A percentile compares a stretch with the other conserved stretches of the same genome.
Conservation (phyloP, 1,140 invertebrate genomes). For the Drosophila pseudoananassae region DNA sequence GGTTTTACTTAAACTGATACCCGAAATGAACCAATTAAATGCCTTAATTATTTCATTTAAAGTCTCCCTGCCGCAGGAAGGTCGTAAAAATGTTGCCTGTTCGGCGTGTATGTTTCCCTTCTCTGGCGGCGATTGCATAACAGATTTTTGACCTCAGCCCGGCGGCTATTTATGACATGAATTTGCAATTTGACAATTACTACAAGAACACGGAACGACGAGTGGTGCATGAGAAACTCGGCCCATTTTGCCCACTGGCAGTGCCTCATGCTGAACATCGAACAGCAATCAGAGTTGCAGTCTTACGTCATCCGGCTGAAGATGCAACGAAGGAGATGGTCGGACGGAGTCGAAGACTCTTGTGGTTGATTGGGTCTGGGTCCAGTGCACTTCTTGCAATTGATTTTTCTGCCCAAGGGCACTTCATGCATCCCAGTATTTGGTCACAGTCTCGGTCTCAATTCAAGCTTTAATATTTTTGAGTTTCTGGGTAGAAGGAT, state of each 20-base stretch:
- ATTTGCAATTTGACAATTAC: conserved; percentile 80
- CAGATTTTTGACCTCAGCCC: conserved; percentile 56
- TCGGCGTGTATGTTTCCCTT: background rate
- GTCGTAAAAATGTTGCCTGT: conserved; percentile 49
- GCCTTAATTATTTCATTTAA: background rate
- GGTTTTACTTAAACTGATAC: background rate
- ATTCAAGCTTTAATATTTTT: background rate
- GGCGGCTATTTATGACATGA: conserved; percentile 71
- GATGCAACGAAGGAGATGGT: conserved; percentile 18
- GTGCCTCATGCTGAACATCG: conserved; percentile 60
- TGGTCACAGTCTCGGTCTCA: conserved; percentile 1
- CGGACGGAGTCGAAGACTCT: conserved; percentile 11
- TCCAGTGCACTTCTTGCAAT: conserved; percentile 70
- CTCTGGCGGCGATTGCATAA: conserved; percentile 8
- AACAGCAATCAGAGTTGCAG: conserved; percentile 47
- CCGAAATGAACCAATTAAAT: background rate
- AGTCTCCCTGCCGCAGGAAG: background rate
- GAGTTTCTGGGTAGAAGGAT: background rate
- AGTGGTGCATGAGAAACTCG: conserved; percentile 16
- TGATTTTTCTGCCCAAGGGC: conserved; percentile 77
- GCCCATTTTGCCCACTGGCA: conserved; percentile 53
- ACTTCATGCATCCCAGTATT: conserved; percentile 46
- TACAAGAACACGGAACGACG: conserved; percentile 49
- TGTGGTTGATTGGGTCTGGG: conserved; percentile 37
- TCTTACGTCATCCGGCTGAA: conserved; percentile 54